Evolutionary conservation across 2,113 vertebrate species (phyloP).

Genomic region (Erpornis zantholeuca): DNA sequence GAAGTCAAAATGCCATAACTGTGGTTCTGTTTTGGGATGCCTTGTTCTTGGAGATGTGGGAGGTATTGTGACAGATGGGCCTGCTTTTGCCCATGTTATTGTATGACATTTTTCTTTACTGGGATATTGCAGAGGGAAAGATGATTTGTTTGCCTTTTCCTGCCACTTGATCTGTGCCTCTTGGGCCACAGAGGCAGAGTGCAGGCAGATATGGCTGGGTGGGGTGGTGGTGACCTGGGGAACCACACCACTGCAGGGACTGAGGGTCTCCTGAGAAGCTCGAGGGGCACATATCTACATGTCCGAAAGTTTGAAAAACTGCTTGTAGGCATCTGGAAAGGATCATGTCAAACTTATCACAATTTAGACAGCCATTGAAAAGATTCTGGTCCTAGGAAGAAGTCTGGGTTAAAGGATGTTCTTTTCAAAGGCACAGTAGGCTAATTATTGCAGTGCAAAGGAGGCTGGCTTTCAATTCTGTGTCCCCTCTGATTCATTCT

Average conservation of each 20-base stretch:
- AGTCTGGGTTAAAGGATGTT: background rate
- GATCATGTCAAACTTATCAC: background rate
- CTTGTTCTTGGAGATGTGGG: accelerated
- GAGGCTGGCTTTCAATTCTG: background rate
- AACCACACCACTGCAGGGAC: accelerated
- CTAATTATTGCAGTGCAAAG: background rate
- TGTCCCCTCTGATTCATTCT: background rate
- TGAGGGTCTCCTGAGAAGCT: background rate
- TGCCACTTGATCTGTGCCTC: background rate
- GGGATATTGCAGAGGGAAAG: background rate
- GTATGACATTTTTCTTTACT: background rate
- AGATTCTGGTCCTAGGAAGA: background rate
- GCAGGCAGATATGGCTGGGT: accelerated
- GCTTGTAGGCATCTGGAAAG: background rate
- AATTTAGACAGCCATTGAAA: background rate
- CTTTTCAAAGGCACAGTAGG: background rate
- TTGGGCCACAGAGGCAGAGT: background rate
- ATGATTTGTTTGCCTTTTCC: background rate
- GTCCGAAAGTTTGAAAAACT: background rate
- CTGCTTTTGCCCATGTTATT: background rate
- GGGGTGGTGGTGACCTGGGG: background rate
- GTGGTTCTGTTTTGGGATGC: background rate
- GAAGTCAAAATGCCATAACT: background rate
- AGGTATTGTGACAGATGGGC: background rate
- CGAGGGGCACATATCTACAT: accelerated